These are phyloP conservation scores for Coracias cyanogaster DNA, from an alignment of 2,797 vertebrate genomes.

Conservation along the genomic window DNA sequence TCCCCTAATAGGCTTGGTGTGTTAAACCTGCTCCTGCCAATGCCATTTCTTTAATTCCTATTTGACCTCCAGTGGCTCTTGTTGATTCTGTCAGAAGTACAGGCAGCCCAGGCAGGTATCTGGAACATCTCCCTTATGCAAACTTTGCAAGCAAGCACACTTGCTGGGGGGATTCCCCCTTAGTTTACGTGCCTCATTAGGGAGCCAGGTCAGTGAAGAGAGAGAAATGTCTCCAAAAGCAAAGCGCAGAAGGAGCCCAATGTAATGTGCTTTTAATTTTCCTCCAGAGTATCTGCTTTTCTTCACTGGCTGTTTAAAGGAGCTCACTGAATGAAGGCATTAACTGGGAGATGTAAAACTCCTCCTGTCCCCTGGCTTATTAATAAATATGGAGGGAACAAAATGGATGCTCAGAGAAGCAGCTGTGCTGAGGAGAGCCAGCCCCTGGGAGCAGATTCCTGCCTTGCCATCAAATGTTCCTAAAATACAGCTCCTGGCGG, in stretches of 20 bases:
- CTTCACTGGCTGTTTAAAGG: neutral
- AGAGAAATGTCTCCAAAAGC: neutral
- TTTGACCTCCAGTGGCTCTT: neutral
- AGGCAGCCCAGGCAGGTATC: neutral
- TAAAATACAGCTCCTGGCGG: neutral
- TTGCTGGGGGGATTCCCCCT: neutral
- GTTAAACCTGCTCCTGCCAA: neutral
- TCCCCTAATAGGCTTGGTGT: neutral
- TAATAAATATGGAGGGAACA: neutral
- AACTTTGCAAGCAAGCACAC: neutral
- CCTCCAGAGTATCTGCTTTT: neutral
- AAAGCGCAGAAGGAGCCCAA: neutral
- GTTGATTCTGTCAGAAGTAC: neutral
- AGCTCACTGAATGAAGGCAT: neutral
- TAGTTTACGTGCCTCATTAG: neutral
- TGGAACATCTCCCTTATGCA: neutral
- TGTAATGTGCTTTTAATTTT: conserved; percentile 9
- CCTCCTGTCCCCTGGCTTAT: neutral
- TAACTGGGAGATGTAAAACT: neutral
- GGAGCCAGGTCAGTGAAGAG: neutral
- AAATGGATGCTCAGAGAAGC: neutral
- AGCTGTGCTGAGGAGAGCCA: neutral
- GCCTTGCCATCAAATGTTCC: neutral
- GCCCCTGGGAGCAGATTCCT: neutral
- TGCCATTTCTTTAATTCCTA: neutral